Base-by-base conservation (phyloP, 1,140 invertebrate species). In the Chrysomallon squamiferum region DNA sequence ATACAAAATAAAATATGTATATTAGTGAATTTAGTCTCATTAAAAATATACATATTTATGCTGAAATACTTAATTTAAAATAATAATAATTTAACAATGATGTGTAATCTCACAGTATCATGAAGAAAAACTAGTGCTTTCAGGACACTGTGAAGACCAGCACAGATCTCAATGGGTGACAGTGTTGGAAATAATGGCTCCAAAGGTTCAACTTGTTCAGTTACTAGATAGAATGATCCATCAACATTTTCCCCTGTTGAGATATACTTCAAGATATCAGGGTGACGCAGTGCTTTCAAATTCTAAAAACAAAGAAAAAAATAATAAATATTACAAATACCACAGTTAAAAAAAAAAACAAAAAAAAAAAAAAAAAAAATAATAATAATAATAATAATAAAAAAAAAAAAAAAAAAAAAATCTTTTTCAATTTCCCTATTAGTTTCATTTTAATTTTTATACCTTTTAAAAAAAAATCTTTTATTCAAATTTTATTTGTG, bases 51-150 rank as follows among this genome's bases (percentile, higher is more conserved):
- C n/a, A n/a, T n/a, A n/a, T n/a, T n/a, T n/a, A n/a, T n/a, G n/a
- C n/a, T n/a, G n/a, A n/a, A n/a, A n/a, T n/a, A n/a, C n/a, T n/a
- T n/a, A n/a, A n/a, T n/a, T n/a, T n/a, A n/a, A n/a, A n/a, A n/a
- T n/a, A n/a, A n/a, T n/a, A n/a, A n/a, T n/a, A n/a, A n/a, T n/a
- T n/a, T n/a, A n/a, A n/a, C n/a, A n/a, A n/a, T n/a, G n/a, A n/a
- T n/a, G n/a, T n/a, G n/a, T 32, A 30, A 22, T 49, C 65, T 64
- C 63, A 82, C 80, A 65, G 68, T 76, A 13, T 78, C 78, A 71
- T 82, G 78, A 3, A 82, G 73, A 52, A 82, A 82, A 1, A 61
- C 57, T n/a, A 82, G 41, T 43, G 66, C 80, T 59, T 81, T 74
- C 11, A 82, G 56, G 3, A 81, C 54, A 56, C 73, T 74, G 52